Evolutionary conservation across 2,113 vertebrate genomes (phyloP).

Genomic region (Bufo gargarizans): DNA sequence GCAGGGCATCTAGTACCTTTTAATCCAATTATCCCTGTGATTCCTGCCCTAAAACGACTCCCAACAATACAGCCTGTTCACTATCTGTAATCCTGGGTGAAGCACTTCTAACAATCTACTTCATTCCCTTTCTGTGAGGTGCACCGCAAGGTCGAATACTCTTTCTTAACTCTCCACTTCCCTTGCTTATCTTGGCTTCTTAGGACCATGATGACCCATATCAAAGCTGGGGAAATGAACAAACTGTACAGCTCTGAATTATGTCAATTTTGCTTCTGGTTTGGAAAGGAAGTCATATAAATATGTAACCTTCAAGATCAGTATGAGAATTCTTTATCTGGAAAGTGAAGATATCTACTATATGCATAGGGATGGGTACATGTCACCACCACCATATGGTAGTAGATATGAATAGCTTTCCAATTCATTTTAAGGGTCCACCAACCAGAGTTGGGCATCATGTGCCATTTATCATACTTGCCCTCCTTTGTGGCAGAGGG

Average conservation of each 20-base stretch:
- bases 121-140: not conserved
- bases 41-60: constrained; percentile 17
- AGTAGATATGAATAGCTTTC: too few relatives aligned
- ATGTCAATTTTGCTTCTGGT: not conserved
- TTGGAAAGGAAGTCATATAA: not conserved
- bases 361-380: not conserved
- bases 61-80: not conserved
- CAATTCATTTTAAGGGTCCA: too few relatives aligned
- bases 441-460: too few relatives aligned
- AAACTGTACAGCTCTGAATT: not conserved
- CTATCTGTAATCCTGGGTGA: constrained; percentile 14
- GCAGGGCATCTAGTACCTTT: not conserved
- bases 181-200: not conserved
- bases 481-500: too few relatives aligned
- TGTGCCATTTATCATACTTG: too few relatives aligned
- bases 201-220: not conserved
- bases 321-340: too few relatives aligned
- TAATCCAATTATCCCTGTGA: constrained; percentile 28
- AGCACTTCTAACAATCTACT: not conserved
- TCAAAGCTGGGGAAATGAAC: not conserved
- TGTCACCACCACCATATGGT: too few relatives aligned
- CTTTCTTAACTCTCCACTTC: not conserved
- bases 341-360: not conserved
- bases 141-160: not conserved
- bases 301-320: not conserved